Evolutionary conservation across 2,797 vertebrate genomes (phyloP).

Genomic region (Rallus crepitans): DNA sequence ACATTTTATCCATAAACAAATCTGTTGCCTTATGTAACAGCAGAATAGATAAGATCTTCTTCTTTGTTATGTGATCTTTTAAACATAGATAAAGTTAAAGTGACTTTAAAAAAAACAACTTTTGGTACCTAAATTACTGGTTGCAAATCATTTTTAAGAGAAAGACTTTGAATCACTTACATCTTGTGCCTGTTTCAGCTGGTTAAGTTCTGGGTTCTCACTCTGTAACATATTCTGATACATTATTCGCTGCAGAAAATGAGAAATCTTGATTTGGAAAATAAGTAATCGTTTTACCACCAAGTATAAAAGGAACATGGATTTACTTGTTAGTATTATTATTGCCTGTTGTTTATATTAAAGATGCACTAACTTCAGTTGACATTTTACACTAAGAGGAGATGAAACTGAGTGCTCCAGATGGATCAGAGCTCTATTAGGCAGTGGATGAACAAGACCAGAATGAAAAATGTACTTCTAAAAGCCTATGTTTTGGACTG

Average conservation of each 20-base stretch:
- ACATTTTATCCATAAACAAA: background rate
- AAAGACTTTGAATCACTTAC: background rate
- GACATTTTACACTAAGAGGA: background rate
- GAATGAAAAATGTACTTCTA: background rate
- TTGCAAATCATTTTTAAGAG: background rate
- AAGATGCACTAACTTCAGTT: background rate
- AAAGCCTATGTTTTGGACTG: background rate
- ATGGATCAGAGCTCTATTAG: background rate
- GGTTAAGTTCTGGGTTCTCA: background rate
- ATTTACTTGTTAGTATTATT: background rate
- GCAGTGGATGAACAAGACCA: background rate
- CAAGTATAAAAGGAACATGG: background rate
- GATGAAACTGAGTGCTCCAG: background rate
- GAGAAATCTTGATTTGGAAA: background rate
- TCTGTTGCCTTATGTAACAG: background rate
- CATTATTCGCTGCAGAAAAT: background rate
- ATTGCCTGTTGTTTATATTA: background rate
- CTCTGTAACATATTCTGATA: background rate
- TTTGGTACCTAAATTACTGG: background rate
- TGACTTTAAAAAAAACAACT: background rate
- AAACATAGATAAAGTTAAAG: background rate
- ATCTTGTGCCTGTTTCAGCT: background rate
- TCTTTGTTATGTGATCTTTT: background rate
- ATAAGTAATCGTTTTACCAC: background rate
- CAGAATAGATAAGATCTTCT: background rate